phyloP scores from a whole-genome alignment of 1,140 invertebrate species.

The Caenorhabditis latens region DNA sequence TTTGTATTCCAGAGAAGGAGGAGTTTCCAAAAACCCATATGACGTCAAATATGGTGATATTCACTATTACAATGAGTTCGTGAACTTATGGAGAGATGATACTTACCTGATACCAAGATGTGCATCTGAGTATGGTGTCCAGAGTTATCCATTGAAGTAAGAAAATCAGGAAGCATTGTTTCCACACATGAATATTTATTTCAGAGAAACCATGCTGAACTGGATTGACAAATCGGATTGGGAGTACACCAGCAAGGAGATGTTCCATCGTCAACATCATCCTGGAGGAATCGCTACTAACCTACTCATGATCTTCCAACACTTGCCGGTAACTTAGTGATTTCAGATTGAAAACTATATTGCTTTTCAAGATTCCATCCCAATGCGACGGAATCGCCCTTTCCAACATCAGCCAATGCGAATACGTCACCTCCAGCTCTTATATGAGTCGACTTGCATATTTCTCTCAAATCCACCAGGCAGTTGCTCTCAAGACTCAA shows the following conservation, averaged over 20 bases:
- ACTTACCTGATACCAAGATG: slow-evolving; percentile 88
- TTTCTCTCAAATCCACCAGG: slow-evolving; percentile 85
- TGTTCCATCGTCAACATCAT: slow-evolving; percentile 88
- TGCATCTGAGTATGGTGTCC: slow-evolving; percentile 94
- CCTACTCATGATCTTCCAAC: slow-evolving; percentile 67
- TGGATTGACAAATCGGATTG: slow-evolving; percentile 81
- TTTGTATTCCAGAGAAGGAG: slow-evolving; percentile 83
- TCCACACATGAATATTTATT: neutral
- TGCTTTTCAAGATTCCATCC: slow-evolving; percentile 46
- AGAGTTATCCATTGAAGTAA: slow-evolving; percentile 85
- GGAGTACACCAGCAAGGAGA: slow-evolving; percentile 81
- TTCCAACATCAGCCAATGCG: neutral
- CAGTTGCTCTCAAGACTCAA: slow-evolving; percentile 87
- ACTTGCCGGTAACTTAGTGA: slow-evolving; percentile 76
- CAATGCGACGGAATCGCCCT: slow-evolving; percentile 16
- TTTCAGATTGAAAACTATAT: neutral
- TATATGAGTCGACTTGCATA: slow-evolving; percentile 71
- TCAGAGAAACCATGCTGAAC: slow-evolving; percentile 69
- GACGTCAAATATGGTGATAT: slow-evolving; percentile 89
- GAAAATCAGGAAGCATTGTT: slow-evolving; percentile 49
- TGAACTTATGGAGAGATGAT: slow-evolving; percentile 86
- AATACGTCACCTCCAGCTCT: neutral
- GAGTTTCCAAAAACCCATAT: slow-evolving; percentile 85
- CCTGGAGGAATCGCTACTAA: slow-evolving; percentile 82
- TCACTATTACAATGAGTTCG: slow-evolving; percentile 91